These are phyloP conservation scores for Acromyrmex echinatior DNA, from an alignment of 1,140 invertebrate genomes.

Conservation along the genomic window DNA sequence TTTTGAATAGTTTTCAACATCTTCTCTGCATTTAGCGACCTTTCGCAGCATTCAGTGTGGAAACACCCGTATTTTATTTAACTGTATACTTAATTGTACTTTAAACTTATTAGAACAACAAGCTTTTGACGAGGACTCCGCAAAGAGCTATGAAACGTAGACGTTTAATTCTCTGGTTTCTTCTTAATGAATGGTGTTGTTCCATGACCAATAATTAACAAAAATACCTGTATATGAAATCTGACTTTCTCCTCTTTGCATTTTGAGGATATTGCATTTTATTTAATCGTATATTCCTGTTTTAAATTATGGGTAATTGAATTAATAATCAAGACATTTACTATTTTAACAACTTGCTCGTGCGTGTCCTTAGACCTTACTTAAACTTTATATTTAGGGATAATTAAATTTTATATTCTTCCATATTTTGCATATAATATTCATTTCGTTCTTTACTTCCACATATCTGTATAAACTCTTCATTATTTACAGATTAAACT, in stretches of 20 bases:
- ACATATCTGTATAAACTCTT: no score
- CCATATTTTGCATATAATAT: neutral
- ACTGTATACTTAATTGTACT: neutral
- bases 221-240: neutral
- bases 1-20: conserved; percentile 19
- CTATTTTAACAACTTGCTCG: no score
- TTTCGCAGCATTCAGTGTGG: conserved; percentile 1
- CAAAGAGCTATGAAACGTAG: conserved; percentile 8
- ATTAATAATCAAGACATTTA: no score
- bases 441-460: neutral
- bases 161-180: conserved; percentile 15
- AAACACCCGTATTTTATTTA: conserved; percentile 1
- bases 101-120: conserved; percentile 48
- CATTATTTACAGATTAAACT: neutral
- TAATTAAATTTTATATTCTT: conserved; percentile 1
- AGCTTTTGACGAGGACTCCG: neutral
- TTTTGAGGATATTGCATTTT: neutral
- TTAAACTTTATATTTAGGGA: no score
- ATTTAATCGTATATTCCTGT: neutral
- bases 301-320: no score
- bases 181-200: neutral
- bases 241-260: neutral
- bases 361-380: no score
- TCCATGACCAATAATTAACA: neutral
- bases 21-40: conserved; percentile 37